Percentiles rank a stretch among this genome's conserved stretches.
Conservation (phyloP, 1,140 invertebrate genomes). For the Drosophila orena region DNA sequence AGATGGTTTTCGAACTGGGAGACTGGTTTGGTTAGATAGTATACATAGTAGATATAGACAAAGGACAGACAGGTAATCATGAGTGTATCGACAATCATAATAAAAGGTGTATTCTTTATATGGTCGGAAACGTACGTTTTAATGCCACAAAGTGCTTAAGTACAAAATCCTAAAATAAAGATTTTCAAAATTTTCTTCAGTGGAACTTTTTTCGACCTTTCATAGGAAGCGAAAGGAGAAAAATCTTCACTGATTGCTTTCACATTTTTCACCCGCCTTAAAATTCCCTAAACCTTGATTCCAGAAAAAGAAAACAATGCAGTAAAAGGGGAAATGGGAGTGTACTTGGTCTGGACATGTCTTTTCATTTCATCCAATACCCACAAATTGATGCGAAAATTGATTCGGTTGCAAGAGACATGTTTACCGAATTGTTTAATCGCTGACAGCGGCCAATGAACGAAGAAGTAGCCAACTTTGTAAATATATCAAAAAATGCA, state of each 20-base stretch:
- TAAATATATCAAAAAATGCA: constrained; percentile 65
- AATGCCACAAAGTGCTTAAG: not conserved
- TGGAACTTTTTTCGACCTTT: constrained; percentile 61
- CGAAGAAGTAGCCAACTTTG: constrained; percentile 18
- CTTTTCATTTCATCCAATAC: constrained; percentile 70
- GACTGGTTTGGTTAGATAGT: no score
- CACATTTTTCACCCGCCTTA: constrained; percentile 62
- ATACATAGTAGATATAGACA: no score
- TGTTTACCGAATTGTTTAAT: constrained; percentile 77
- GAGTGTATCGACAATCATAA: no score
- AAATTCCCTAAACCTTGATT: constrained; percentile 16
- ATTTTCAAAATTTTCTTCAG: constrained; percentile 43
- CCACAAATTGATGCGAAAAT: constrained; percentile 78
- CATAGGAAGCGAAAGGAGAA: constrained; percentile 38
- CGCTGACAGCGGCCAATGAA: constrained; percentile 21
- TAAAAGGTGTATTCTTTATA: no score
- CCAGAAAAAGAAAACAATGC: constrained; percentile 1
- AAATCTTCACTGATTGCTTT: constrained; percentile 56
- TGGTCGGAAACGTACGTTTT: no score
- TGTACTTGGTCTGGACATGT: constrained; percentile 37
- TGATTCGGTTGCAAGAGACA: constrained; percentile 82
- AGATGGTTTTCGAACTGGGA: no score
- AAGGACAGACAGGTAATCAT: no score
- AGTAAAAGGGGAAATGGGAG: constrained; percentile 1
- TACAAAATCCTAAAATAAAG: constrained; percentile 13